Conservation (phyloP, 2,888 invertebrate species). For the Catonia carolina region DNA sequence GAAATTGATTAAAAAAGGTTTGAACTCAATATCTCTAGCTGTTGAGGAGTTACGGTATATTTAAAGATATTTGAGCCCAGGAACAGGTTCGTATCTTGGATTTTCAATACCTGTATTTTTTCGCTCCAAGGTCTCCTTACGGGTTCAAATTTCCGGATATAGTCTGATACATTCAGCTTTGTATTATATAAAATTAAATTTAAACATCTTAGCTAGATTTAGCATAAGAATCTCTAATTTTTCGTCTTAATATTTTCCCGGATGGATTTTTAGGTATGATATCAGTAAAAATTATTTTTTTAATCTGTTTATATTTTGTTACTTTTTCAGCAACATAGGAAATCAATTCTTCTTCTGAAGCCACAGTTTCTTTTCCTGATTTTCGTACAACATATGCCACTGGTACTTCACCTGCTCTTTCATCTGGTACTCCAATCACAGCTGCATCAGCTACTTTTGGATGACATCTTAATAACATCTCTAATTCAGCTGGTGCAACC, state of each 20-base stretch:
- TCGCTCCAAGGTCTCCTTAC: too few species aligned
- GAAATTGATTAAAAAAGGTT: too few species aligned
- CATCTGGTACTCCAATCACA: slow-evolving; percentile 70
- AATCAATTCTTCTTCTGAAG: slow-evolving; percentile 52
- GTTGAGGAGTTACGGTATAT: too few species aligned
- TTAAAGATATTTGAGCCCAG: too few species aligned
- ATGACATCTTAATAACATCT: slow-evolving; percentile 64
- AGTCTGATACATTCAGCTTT: too few species aligned
- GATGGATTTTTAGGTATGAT: slow-evolving; percentile 66
- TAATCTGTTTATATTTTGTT: slow-evolving; percentile 67
- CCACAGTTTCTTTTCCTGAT: slow-evolving; percentile 43
- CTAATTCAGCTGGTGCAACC: slow-evolving; percentile 82
- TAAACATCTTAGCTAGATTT: too few species aligned
- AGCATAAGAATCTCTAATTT: too few species aligned
- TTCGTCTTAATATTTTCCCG: slow-evolving; percentile 68
- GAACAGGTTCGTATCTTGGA: too few species aligned
- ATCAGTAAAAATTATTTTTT: slow-evolving; percentile 61
- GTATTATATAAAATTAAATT: too few species aligned
- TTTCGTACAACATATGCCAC: slow-evolving; percentile 63
- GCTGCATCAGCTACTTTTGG: slow-evolving; percentile 72
- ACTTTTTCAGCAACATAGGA: slow-evolving; percentile 46
- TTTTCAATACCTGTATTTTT: too few species aligned
- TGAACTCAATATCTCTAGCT: too few species aligned
- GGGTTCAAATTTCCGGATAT: too few species aligned
- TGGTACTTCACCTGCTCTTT: slow-evolving; percentile 65